These are phyloP conservation scores for Callaeas wilsoni DNA, from an alignment of 2,113 vertebrate genomes.

Conservation along the genomic window DNA sequence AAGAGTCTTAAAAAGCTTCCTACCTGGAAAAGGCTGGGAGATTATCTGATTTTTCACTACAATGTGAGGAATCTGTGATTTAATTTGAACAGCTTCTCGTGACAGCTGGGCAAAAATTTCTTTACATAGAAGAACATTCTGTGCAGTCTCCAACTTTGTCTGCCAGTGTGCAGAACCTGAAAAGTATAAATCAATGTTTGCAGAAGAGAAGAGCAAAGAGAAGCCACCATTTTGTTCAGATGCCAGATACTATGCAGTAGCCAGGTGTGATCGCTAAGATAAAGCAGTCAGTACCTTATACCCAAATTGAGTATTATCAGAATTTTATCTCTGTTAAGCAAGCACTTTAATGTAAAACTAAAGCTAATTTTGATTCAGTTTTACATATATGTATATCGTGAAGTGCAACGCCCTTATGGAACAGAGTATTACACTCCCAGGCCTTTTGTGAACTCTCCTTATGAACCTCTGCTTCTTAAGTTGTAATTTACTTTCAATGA, in stretches of 20 bases:
- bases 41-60: conserved; percentile 99
- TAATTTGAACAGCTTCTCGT: conserved; percentile 96
- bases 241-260: background rate
- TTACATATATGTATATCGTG: background rate
- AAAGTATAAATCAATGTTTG: background rate
- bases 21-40: conserved; percentile 96
- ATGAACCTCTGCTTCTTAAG: background rate
- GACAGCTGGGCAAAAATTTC: conserved; percentile 98
- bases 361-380: background rate
- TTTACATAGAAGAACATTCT: conserved; percentile 95
- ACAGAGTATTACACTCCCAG: background rate
- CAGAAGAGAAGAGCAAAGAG: background rate
- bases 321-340: background rate
- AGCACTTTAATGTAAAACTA: background rate
- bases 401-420: background rate
- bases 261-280: rapidly evolving
- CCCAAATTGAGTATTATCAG: background rate
- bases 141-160: conserved; percentile 89
- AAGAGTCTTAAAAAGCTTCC: background rate
- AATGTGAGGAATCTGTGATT: conserved; percentile 97
- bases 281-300: background rate
- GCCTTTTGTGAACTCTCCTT: background rate
- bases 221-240: background rate
- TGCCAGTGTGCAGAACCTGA: conserved; percentile 92
- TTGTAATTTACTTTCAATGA: background rate